Base-by-base conservation (phyloP, 2,888 invertebrate genomes). In the Chironomus tentans region DNA sequence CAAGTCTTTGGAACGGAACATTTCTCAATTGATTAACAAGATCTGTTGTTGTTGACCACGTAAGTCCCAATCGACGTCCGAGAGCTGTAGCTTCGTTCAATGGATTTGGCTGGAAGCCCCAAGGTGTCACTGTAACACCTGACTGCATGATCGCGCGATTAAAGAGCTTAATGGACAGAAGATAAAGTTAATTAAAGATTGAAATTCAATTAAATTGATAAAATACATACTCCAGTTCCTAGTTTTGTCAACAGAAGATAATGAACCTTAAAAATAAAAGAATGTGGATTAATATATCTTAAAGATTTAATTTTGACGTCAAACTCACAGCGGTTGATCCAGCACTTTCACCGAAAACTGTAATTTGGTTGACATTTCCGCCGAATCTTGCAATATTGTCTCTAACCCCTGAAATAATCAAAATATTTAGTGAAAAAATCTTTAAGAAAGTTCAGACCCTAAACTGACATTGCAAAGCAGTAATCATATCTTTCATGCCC, bases 401-500 rank as follows among this genome's bases (percentile, higher is more conserved):
- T 77, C 87, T 86, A 0, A 91, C 82, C 90, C 91, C n/a, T n/a
- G n/a, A n/a, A n/a, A n/a, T n/a, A n/a, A n/a, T n/a, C n/a, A n/a
- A n/a, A n/a, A n/a, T n/a, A n/a, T n/a, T n/a, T n/a, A n/a, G n/a
- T n/a, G n/a, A n/a, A n/a, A n/a, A n/a, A n/a, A n/a, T n/a, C n/a
- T n/a, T n/a, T n/a, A n/a, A n/a, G n/a, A n/a, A n/a, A n/a, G n/a
- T n/a, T n/a, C n/a, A n/a, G n/a, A n/a, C n/a, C n/a, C n/a, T n/a
- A n/a, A n/a, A n/a, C n/a, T n/a, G n/a, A n/a, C n/a, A 74, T 79
- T 86, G 86, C 38, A 92, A 82, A 0, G 90, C 91, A 78, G 88
- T 84, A 46, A 85, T 84, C 83, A 91, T 91, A 83, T 92, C 92
- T 80, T 90, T 91, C 24, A 92, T 80, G 0, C 91, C 91, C 79